Evolutionary conservation across 2,888 invertebrate genomes (phyloP).

Genomic region (Callinectes sapidus): DNA sequence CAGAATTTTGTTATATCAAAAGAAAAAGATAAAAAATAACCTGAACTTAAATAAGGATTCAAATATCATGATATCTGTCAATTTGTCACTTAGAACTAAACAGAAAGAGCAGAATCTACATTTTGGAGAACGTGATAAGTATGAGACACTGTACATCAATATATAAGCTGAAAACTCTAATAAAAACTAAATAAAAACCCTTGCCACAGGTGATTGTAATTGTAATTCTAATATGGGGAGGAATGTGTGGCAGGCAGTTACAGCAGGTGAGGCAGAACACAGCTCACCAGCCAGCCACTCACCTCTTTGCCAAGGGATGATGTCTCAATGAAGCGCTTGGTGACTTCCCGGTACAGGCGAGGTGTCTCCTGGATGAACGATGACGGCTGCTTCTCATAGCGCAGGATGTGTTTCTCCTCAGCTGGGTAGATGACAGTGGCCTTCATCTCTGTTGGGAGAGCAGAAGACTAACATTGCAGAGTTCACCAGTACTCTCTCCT

Average conservation of each 20-base stretch:
- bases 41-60: not conserved
- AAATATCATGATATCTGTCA: too few relatives aligned
- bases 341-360: conserved; percentile 86
- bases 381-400: conserved; percentile 85
- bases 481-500: not conserved
- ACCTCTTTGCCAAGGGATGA: conserved; percentile 89
- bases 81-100: not conserved
- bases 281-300: conserved; percentile 59
- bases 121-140: not conserved
- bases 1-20: too few relatives aligned
- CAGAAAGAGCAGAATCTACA: not conserved
- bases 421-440: conserved; percentile 94
- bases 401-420: conserved; percentile 91
- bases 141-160: not conserved
- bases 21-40: too few relatives aligned
- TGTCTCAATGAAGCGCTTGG: conserved; percentile 84
- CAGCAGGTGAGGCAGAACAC: not conserved
- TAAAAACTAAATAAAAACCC: too few relatives aligned
- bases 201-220: too few relatives aligned
- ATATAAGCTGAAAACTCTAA: not conserved
- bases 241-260: too few relatives aligned
- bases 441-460: conserved; percentile 79
- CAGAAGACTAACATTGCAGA: not conserved
- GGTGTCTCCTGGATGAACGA: conserved; percentile 90
- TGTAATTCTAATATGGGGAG: too few relatives aligned